These are phyloP conservation scores for Ptycholaimellus sp. DNA, from an alignment of 2,888 invertebrate species.

Conservation along the genomic window DNA sequence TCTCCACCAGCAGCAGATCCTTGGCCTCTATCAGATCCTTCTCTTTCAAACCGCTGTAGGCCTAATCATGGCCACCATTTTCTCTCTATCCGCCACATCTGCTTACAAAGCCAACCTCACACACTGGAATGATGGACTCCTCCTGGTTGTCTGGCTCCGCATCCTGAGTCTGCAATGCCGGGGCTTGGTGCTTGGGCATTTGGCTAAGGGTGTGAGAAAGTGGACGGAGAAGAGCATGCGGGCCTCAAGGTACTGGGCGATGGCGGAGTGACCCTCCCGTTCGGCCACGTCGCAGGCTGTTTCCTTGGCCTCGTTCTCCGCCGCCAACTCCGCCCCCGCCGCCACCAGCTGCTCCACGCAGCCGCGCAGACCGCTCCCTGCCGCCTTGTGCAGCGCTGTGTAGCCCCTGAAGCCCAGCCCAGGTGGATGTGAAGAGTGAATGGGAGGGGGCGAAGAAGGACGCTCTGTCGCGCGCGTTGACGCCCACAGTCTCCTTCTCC, in stretches of 20 bases:
- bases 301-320: conserved; percentile 39
- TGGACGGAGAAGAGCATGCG: conserved; percentile 42
- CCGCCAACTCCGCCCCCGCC: conserved; percentile 38
- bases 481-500: conserved; percentile 37
- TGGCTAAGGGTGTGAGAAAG: too few species aligned
- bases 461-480: conserved; percentile 39
- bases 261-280: conserved; percentile 36
- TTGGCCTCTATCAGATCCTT: conserved; percentile 47
- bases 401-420: too few species aligned
- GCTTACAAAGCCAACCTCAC: conserved; percentile 1
- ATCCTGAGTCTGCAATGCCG: neutral
- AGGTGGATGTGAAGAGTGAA: too few species aligned
- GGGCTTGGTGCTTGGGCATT: too few species aligned
- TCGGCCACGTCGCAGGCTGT: conserved; percentile 44
- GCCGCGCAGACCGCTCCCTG: conserved; percentile 38
- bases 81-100: neutral
- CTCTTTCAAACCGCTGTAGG: conserved; percentile 34
- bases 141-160: conserved; percentile 2
- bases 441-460: too few species aligned
- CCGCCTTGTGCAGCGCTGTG: conserved; percentile 43
- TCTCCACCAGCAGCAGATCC: conserved; percentile 44
- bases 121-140: conserved; percentile 5
- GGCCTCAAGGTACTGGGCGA: conserved; percentile 41
- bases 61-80: neutral
- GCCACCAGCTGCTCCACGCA: conserved; percentile 41